Base-by-base conservation (phyloP, 2,797 vertebrate species). In the Pseudopleuronectes americanus region DNA sequence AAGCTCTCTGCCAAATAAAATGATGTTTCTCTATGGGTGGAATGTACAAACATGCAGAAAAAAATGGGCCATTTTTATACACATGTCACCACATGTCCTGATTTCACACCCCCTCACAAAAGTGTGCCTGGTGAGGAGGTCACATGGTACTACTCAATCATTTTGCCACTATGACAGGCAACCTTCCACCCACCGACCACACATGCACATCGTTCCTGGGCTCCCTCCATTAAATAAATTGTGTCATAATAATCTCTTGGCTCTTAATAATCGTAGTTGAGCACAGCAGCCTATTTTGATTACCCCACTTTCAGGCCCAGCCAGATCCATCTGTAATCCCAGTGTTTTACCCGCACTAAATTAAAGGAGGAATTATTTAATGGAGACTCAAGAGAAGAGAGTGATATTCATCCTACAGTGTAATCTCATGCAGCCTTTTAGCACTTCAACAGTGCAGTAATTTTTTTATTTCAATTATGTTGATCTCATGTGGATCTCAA, bases 171-270 rank as follows among this genome's bases (percentile, higher is more conserved):
- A 67, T 76, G 84, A 92, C 77, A 80, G 76, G 81, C 76, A 85
- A 89, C 85, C 81, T 77, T 89, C 85, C 81, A 87, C 85, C 83
- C 77, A 74, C 64, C 10, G 53, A 80, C 85, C 81, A 77, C 74
- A 79, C 80, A 76, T 74, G 80, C 71, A 85, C 72, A 84, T 83
- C 82, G 78, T 89, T 88, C 78, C 83, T 75, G 77, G 86, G 90
- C 86, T 91, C 82, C 87, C 90, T 93, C 93, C 94, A 95, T 95
- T 95, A 94, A 94, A 94, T 94, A 93, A 94, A 95, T 95, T 95
- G 94, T 91, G 84, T 84, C 85, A 88, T 93, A 92, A 94, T 95
- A 94, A 95, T 95, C 94, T 94, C 85, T 90, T 92, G 87, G 86
- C 91, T 90, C 78, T 81, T 92, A 88, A 94, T 92, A 94, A 90